Evolutionary conservation across 2,113 vertebrate species (phyloP).

Genomic region (Thermophis baileyi): DNA sequence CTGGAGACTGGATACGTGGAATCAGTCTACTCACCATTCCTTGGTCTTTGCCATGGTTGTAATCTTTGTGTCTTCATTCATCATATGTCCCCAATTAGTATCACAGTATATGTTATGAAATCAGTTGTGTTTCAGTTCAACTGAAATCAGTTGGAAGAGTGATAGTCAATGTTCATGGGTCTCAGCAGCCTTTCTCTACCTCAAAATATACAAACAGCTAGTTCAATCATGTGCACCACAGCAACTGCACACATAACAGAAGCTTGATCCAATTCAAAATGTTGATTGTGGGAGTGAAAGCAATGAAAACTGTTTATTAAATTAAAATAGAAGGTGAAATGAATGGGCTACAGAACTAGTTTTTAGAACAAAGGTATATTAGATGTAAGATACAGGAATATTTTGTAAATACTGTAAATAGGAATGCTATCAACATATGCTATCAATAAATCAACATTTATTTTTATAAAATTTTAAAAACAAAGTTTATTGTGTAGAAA

Average conservation of each 20-base stretch:
- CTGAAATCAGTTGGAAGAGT: neutral
- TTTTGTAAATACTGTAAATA: neutral
- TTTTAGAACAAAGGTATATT: neutral
- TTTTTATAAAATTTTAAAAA: neutral
- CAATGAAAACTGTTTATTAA: neutral
- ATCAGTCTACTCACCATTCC: neutral
- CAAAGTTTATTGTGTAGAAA: neutral
- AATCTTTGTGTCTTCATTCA: neutral
- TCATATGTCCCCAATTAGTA: neutral
- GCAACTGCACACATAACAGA: neutral
- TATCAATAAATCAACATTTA: neutral
- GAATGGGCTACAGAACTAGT: rapidly evolving
- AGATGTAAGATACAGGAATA: neutral
- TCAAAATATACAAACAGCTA: neutral
- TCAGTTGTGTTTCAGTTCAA: neutral
- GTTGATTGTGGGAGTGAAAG: neutral
- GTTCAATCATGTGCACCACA: rapidly evolving
- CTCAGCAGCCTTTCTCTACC: too few relatives aligned
- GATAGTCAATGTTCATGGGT: neutral
- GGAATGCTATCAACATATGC: rapidly evolving
- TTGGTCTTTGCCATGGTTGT: neutral
- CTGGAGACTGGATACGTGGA: neutral
- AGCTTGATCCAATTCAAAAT: neutral
- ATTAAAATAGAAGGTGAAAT: neutral
- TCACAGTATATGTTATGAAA: neutral